Conservation (phyloP, 2,797 vertebrate species). For the Coccyzus lansbergi region DNA sequence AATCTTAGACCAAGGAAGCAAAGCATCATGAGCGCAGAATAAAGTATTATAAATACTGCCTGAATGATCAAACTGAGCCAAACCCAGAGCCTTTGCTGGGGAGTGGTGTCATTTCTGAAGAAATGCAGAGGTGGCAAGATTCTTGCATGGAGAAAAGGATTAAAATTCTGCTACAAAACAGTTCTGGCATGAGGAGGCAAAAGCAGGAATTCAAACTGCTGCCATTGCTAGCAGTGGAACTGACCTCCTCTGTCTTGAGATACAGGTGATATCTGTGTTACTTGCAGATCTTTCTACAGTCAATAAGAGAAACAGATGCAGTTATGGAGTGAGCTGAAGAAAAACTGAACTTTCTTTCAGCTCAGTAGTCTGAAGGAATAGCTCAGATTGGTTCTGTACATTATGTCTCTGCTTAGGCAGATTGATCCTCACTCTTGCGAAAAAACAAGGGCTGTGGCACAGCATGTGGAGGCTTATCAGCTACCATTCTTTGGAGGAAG, state of each 20-base stretch:
- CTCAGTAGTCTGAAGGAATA: neutral
- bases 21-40: neutral
- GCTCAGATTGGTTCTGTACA: constrained; percentile 1
- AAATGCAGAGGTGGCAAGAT: neutral
- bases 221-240: neutral
- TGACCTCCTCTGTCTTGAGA: neutral
- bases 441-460: constrained; percentile 18
- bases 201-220: neutral
- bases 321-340: neutral
- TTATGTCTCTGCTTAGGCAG: neutral
- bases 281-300: neutral
- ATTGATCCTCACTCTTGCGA: constrained; percentile 8
- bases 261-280: neutral
- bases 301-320: neutral
- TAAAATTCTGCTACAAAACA: neutral
- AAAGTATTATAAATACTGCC: neutral
- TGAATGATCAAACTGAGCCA: neutral
- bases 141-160: neutral
- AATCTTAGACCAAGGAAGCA: neutral
- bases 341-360: neutral
- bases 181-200: neutral
- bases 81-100: neutral
- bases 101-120: neutral
- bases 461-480: neutral
- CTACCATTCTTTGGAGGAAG: neutral